phyloP scores from a whole-genome alignment of 1,140 invertebrate species.

The Ceratoteleas bidentatus region DNA sequence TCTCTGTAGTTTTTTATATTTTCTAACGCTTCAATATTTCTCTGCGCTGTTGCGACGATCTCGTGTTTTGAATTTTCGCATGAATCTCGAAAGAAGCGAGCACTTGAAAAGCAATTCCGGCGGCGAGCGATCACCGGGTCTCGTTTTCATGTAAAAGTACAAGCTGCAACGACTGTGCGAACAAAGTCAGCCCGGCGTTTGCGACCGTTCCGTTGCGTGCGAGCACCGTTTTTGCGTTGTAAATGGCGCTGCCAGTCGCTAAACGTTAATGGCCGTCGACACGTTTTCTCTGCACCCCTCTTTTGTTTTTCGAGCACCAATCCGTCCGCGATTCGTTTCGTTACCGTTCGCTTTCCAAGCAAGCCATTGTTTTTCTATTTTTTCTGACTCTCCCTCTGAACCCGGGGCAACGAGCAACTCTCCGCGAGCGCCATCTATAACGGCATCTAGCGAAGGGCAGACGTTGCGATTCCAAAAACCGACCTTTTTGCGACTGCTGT shows the following conservation, averaged over 20 bases:
- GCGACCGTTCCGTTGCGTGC: constrained; percentile 30
- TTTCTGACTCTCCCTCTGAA: too few relatives aligned
- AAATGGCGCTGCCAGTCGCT: constrained; percentile 28
- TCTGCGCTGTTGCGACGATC: constrained; percentile 66
- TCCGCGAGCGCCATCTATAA: too few relatives aligned
- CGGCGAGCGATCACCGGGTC: constrained; percentile 34
- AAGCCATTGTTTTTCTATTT: too few relatives aligned
- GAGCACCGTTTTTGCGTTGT: constrained; percentile 30
- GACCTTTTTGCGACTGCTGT: too few relatives aligned
- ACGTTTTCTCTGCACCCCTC: not conserved
- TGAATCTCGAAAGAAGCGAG: constrained; percentile 65
- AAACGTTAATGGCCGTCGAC: not conserved
- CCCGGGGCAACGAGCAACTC: too few relatives aligned
- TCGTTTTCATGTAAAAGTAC: constrained; percentile 76
- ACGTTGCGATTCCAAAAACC: too few relatives aligned
- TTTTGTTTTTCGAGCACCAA: not conserved
- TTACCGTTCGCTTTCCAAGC: too few relatives aligned
- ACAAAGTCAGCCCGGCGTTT: constrained; percentile 30
- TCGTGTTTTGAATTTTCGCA: constrained; percentile 38
- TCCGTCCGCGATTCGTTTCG: too few relatives aligned
- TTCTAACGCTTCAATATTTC: constrained; percentile 43
- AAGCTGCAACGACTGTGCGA: constrained; percentile 76
- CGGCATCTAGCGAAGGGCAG: too few relatives aligned
- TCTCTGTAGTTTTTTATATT: not conserved
- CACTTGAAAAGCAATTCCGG: constrained; percentile 35